Percentiles rank a stretch among this genome's conserved stretches.
Conservation (phyloP, 2,113 vertebrate genomes). For the Harpagus bidentatus region DNA sequence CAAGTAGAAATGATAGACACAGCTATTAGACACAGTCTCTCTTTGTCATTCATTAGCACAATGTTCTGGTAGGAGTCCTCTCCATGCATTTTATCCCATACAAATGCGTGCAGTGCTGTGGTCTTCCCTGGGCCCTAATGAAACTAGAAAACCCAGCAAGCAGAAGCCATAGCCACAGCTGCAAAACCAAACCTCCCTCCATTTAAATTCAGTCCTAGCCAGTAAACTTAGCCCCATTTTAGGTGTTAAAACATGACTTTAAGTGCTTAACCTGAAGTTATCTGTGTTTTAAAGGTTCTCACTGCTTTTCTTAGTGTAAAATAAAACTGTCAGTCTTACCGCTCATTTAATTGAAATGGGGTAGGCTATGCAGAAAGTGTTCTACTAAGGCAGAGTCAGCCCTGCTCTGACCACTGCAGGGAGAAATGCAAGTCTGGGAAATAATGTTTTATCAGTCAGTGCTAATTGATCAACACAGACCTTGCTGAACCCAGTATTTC, state of each 20-base stretch:
- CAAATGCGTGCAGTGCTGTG: neutral
- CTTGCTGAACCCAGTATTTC: neutral
- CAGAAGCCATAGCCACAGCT: neutral
- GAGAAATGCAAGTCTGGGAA: neutral
- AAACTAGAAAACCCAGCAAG: neutral
- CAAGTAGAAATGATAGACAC: neutral
- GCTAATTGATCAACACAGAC: neutral
- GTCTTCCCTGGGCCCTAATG: neutral
- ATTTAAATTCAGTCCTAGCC: neutral
- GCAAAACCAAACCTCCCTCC: neutral
- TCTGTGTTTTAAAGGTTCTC: neutral
- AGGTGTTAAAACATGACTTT: neutral
- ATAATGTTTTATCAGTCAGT: neutral
- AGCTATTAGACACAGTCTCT: too few species aligned
- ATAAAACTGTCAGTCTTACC: neutral
- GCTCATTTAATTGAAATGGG: neutral
- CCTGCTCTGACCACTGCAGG: neutral
- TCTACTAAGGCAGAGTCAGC: neutral
- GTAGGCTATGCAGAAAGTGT: neutral
- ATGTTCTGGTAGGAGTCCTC: neutral
- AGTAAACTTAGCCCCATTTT: neutral
- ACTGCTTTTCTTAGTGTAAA: neutral
- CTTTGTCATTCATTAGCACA: neutral
- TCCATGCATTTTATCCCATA: accelerated
- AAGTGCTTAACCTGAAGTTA: neutral